These are phyloP conservation scores for Cynodonichthys magdalenae DNA, from an alignment of 2,797 vertebrate species.

Conservation along the genomic window DNA sequence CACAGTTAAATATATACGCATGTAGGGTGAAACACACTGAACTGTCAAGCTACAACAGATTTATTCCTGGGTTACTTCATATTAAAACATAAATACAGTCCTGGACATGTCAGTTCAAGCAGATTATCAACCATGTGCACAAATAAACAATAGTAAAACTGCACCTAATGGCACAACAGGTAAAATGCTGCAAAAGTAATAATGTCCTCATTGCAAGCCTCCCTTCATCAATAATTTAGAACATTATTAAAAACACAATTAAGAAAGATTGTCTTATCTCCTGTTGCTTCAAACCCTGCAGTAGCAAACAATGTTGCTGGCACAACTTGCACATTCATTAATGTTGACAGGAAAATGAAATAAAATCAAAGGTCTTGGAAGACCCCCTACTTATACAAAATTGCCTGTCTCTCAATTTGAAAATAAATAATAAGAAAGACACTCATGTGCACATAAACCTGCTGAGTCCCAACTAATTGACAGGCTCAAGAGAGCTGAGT, in stretches of 20 bases:
- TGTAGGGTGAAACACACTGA: too few species aligned
- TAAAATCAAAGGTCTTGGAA: constrained; percentile 45
- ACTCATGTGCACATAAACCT: constrained; percentile 53
- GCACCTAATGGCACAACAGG: too few species aligned
- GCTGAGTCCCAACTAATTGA: constrained; percentile 69
- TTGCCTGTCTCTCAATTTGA: constrained; percentile 32
- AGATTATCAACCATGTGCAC: too few species aligned
- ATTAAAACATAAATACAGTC: too few species aligned
- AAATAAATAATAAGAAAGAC: constrained; percentile 45
- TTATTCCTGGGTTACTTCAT: too few species aligned
- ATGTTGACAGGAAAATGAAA: constrained; percentile 62
- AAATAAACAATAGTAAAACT: too few species aligned
- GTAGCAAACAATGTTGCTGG: not conserved
- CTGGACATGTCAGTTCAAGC: too few species aligned
- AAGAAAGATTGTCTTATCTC: not conserved
- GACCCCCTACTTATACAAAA: constrained; percentile 36
- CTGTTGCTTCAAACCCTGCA: constrained; percentile 6
- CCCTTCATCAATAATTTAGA: not conserved
- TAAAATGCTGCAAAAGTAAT: not conserved
- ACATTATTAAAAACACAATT: not conserved
- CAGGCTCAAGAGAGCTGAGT: constrained; percentile 43
- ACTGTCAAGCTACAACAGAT: too few species aligned
- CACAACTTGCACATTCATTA: constrained; percentile 36
- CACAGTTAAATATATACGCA: too few species aligned
- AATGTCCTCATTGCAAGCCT: not conserved